Base-by-base conservation (phyloP, 2,888 invertebrate genomes). In the Eristalis pertinax region DNA sequence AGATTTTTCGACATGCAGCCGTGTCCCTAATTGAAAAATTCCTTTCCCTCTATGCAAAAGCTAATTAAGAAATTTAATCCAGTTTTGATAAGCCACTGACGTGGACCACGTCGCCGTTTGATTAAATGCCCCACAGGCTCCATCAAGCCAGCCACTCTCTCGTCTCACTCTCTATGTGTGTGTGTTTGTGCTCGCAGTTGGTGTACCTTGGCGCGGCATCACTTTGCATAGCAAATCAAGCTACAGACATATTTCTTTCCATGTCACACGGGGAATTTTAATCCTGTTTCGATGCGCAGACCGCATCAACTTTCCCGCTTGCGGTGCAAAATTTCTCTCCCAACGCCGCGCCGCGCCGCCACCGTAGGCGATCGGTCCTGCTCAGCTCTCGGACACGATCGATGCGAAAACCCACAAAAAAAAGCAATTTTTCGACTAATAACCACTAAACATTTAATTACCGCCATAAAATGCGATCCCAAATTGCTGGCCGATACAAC, bases 31-130 rank as follows among this genome's bases (percentile, higher is more conserved):
- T 77, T 69, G 63, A 77, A 77, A 69, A 56, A 38, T 19, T 63
- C 62, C 77, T 50, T 50, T 77, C 13, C 38, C 26, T 19, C 35
- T 50, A 78, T 70, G 78, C 63, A 64, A 56, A 32, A 78, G 69
- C 79, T 65, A 65, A 79, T 73, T 73, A 73, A 50, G 60, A 67
- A 67, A 65, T 43, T 29, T 67, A 67, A 60, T 79, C 70, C 70
- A 69, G 63, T 70, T 70, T 70, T 70, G 64, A 78, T 70, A 70
- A 78, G 19, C 77, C 65, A 65, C 72, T 72, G 41, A 67, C 79
- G 35, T 60, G 65, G 58, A 19, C 19, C 65, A 65, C 43, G 65
- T 72, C 58, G 32, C 22, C 19, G 19, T 58, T 78, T 72, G 70
- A 78, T 65, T 72, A 58, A 78, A 72, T 58, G 38, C 41, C 22